These are phyloP conservation scores for Megalops cyprinoides DNA, from an alignment of 2,797 vertebrate genomes.

Conservation along the genomic window DNA sequence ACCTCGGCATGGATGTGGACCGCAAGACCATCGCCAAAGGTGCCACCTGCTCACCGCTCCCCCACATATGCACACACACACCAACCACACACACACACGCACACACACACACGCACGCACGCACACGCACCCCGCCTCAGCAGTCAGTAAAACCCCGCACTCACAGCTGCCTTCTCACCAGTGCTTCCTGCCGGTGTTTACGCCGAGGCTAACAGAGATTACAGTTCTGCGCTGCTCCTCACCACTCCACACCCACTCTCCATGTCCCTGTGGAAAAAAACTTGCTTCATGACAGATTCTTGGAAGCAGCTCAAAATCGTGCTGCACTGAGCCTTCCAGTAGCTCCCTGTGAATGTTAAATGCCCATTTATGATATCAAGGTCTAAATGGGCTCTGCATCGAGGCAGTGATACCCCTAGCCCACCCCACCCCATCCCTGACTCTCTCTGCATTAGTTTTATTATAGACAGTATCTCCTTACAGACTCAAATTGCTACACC, in stretches of 20 bases:
- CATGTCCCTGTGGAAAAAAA: constrained; percentile 17
- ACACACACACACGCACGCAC: not conserved
- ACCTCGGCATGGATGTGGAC: constrained; percentile 73
- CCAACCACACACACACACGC: not conserved
- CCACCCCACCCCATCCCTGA: not conserved
- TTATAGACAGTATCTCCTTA: constrained; percentile 27
- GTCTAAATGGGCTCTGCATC: constrained; percentile 33
- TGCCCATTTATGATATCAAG: not conserved
- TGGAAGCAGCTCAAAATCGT: constrained; percentile 33
- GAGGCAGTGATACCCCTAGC: not conserved
- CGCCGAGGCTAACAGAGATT: not conserved
- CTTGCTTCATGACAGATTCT: constrained; percentile 7
- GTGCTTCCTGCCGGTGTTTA: not conserved
- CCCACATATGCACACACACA: not conserved
- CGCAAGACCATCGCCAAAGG: constrained; percentile 83
- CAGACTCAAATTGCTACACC: constrained; percentile 32
- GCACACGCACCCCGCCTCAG: not conserved
- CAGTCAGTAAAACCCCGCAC: not conserved
- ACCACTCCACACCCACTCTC: constrained; percentile 29
- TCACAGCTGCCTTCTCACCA: not conserved
- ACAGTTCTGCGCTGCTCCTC: constrained; percentile 1
- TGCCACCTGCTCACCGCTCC: constrained; percentile 47
- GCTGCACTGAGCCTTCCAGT: constrained; percentile 9
- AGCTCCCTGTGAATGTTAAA: not conserved
- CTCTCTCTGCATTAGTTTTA: constrained; percentile 17